These are phyloP conservation scores for Drosophila paulistorum DNA, from an alignment of 1,140 invertebrate species.

Conservation along the genomic window DNA sequence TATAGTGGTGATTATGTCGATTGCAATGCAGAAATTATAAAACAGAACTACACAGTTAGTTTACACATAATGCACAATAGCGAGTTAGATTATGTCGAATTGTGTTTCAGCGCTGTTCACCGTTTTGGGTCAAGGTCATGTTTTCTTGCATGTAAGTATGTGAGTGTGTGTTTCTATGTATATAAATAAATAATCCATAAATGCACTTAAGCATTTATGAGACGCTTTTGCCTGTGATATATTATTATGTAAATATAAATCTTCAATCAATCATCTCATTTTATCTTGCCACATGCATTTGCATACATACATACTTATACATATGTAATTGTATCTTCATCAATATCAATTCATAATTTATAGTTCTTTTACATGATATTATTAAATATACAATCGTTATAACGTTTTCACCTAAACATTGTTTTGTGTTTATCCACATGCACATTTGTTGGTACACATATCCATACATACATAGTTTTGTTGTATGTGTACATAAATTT, in stretches of 20 bases:
- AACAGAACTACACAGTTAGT: slow-evolving; percentile 25
- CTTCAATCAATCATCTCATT: slow-evolving; percentile 23
- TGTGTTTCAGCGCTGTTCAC: slow-evolving; percentile 1
- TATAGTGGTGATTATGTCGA: slow-evolving; percentile 5
- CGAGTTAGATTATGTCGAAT: slow-evolving; percentile 12
- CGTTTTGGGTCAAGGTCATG: slow-evolving; percentile 9
- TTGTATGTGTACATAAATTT: slow-evolving; percentile 42
- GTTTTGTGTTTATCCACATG: slow-evolving; percentile 22
- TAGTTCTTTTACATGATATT: slow-evolving; percentile 30
- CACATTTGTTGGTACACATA: slow-evolving; percentile 28
- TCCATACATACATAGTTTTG: slow-evolving; percentile 27
- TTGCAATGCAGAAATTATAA: slow-evolving; percentile 12
- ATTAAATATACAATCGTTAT: slow-evolving; percentile 70
- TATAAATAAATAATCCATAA: slow-evolving; percentile 25
- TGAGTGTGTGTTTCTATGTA: slow-evolving; percentile 19
- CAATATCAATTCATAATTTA: slow-evolving; percentile 16
- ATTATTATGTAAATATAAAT: slow-evolving; percentile 53
- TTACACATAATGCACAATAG: slow-evolving; percentile 37
- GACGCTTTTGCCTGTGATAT: slow-evolving; percentile 13
- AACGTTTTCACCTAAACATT: slow-evolving; percentile 73
- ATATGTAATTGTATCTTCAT: slow-evolving; percentile 4
- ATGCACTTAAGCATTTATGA: slow-evolving; percentile 1
- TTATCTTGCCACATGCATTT: slow-evolving; percentile 7
- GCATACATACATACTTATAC: not conserved
- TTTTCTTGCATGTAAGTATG: slow-evolving; percentile 11